Evolutionary conservation across 2,797 vertebrate species (phyloP), one percentile per base, ranked within the genome.

Genomic region (Siniperca undulata): DNA sequence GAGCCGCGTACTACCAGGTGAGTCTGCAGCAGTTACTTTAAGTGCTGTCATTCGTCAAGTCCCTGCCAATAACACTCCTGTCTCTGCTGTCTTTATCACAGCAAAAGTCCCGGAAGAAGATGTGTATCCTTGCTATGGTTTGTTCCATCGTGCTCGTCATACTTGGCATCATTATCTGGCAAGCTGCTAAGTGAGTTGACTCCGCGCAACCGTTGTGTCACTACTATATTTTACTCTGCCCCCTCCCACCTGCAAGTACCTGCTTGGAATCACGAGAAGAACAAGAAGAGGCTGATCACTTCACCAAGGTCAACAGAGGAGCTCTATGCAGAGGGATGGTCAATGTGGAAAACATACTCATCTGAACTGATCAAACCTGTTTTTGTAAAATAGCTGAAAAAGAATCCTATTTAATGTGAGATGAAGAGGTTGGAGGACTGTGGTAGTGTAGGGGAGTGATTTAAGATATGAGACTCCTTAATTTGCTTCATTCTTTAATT

Each of bases 91-190:
- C 79, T 85, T 90, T 62, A 1, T 87, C 82, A 9, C 90, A 99
- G 98, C 97, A 98, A 95, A 99, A 98, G 91, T 99, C 98, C 58
- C 96, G 97, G 84, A 99, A 99, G 97, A 99, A 98, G 97, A 98
- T 98, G 87, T 99, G 98, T 86, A 97, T 99, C 94, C 94, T 99
- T 82, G 92, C 95, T 46, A 87, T 97, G 92, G 95, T 97, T 64
- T 94, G 97, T 66, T 93, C 95, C 64, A 73, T 97, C 42, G 93
- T 91, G 67, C 84, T 94, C 24, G 1, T 88, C 75, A 89, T 99
- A 91, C 93, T 99, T 70, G 89, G 53, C 86, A 0, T 98, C 70
- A 70, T 97, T 74, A 96, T 99, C 92, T 98, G 95, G 95, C 5
- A 20, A 34, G 0, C 61, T 53, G 0, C 52, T 53, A 89, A 87